Base-by-base conservation (phyloP, 2,888 invertebrate species). In the Caenorhabditis auriculariae region DNA sequence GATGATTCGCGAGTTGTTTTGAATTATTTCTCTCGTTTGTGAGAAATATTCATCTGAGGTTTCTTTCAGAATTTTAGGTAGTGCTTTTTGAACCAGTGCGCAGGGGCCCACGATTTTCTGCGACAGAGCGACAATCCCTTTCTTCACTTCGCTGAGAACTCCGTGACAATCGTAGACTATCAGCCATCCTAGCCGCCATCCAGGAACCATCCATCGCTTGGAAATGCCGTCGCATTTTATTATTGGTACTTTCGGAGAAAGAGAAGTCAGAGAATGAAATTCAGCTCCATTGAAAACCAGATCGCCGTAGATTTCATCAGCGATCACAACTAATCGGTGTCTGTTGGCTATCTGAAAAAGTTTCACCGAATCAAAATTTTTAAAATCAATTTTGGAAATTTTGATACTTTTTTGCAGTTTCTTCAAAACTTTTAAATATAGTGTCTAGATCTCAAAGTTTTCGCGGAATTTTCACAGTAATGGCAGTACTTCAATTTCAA, bases 141-240 rank as follows among this genome's bases (percentile, higher is more conserved):
- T 21, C 85, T 83, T 57, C 87, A 82, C 60, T 84, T 87, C 66
- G 19, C 59, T 43, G 27, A 81, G 68, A 6, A 75, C 80, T 26
- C 72, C 73, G 52, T 59, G 66, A 53, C 90, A 87, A 83, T 98
- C 94, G 81, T 95, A 91, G 60, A 98, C 87, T 6, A 91, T 88
- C 67, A 96, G 88, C 98, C 96, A 98, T 0, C 96, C 96, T 85
- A 93, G 87, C 77, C 98, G 86, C 95, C 96, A 98, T 12, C 98
- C 96, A 9, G 96, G 96, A 12, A 95, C 90, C 73, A 98, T 84
- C 84, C 91, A 96, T 81, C 94, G 88, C 84, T 98, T 98, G 0
- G 95, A 92, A 17, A 96, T 86, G 1, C 96, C 96, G 65, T 95
- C 90, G 83, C 95, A 95, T 3, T 93, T 89, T 38, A 98, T 84